phyloP scores from a whole-genome alignment of 2,888 invertebrate genomes.

The Zaprionus bogoriensis region DNA sequence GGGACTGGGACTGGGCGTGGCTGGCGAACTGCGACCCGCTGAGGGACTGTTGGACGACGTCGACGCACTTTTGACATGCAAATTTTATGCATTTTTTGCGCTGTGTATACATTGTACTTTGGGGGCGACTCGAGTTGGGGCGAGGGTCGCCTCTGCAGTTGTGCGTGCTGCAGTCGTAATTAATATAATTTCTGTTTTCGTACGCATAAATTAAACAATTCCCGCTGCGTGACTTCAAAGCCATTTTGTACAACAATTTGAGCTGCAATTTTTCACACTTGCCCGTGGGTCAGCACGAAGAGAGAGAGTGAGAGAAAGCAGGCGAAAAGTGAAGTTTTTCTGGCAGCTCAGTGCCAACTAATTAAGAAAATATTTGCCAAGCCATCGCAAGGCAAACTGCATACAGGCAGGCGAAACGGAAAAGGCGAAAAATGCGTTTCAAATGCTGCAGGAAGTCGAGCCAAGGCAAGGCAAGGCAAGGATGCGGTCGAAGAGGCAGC shows the following conservation, averaged over 20 bases:
- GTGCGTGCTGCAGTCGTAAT: constrained; percentile 59
- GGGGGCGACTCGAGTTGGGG: constrained; percentile 28
- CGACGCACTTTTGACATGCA: constrained; percentile 76
- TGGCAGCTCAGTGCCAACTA: constrained; percentile 55
- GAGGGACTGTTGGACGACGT: constrained; percentile 31
- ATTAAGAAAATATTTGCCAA: constrained; percentile 74
- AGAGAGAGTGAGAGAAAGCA: not conserved
- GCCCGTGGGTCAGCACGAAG: constrained; percentile 58
- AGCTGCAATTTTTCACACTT: constrained; percentile 75
- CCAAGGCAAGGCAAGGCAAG: not conserved
- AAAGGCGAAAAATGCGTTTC: constrained; percentile 39
- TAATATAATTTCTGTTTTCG: constrained; percentile 75
- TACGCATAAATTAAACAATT: constrained; percentile 76
- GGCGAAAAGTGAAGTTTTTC: constrained; percentile 29
- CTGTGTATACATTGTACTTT: constrained; percentile 29
- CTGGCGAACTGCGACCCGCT: constrained; percentile 11
- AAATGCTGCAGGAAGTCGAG: constrained; percentile 46
- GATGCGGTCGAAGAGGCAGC: constrained; percentile 41
- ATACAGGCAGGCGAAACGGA: constrained; percentile 4
- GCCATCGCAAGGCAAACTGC: constrained; percentile 53
- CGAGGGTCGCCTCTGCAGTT: constrained; percentile 13
- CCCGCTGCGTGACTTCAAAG: constrained; percentile 74
- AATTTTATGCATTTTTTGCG: constrained; percentile 67
- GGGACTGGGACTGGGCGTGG: constrained; percentile 10
- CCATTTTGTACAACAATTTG: constrained; percentile 75